phyloP scores from a whole-genome alignment of 1,140 invertebrate genomes.

The Lasioglossum albipes region DNA sequence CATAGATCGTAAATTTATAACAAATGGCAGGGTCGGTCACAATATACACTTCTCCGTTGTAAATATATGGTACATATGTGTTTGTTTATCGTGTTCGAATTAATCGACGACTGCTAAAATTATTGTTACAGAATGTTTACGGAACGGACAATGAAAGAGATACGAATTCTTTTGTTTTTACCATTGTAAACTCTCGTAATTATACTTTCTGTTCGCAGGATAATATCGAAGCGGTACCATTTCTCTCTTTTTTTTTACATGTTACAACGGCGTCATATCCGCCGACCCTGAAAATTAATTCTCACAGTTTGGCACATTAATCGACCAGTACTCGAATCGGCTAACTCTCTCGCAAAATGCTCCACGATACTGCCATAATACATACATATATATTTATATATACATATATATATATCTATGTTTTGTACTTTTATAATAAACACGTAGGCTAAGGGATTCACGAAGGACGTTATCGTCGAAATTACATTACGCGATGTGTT shows the following conservation, averaged over 20 bases:
- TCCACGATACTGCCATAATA: slow-evolving; percentile 57
- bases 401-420: slow-evolving; percentile 40
- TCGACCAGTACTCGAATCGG: slow-evolving; percentile 43
- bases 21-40: slow-evolving; percentile 39
- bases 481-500: slow-evolving; percentile 57
- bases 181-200: not conserved
- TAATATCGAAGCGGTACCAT: not conserved
- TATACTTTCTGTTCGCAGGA: not conserved
- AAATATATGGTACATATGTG: not conserved
- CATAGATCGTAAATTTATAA: slow-evolving; percentile 29
- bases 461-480: slow-evolving; percentile 13
- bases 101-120: not conserved
- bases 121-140: not conserved
- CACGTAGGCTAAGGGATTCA: slow-evolving; percentile 53
- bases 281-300: slow-evolving; percentile 45
- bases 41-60: not conserved
- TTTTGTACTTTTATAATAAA: slow-evolving; percentile 79
- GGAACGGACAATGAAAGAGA: not conserved
- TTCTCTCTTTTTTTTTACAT: not conserved
- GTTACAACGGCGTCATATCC: slow-evolving; percentile 5
- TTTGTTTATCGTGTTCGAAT: not conserved
- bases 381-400: slow-evolving; percentile 36
- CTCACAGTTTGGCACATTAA: slow-evolving; percentile 57
- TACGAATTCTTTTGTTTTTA: not conserved
- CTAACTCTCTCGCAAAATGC: slow-evolving; percentile 54